These are phyloP conservation scores for Picathartes gymnocephalus DNA, from an alignment of 2,113 vertebrate genomes.

Conservation along the genomic window DNA sequence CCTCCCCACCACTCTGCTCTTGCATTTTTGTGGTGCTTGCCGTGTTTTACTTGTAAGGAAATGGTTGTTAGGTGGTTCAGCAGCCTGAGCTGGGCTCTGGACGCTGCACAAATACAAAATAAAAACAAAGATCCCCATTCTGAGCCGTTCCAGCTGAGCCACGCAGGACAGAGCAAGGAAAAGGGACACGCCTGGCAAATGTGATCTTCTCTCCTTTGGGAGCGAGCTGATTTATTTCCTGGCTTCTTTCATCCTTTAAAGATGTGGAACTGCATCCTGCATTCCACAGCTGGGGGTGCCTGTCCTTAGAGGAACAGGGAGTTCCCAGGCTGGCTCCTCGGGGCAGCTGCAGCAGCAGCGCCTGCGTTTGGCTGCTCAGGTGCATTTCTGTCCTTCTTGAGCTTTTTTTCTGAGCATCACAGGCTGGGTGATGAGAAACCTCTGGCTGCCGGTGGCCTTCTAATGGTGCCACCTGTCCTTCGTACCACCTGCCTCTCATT, in stretches of 20 bases:
- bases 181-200: neutral
- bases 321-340: fast-evolving
- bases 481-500: neutral
- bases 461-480: neutral
- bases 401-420: neutral
- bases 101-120: neutral
- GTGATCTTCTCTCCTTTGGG: neutral
- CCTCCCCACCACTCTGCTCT: fast-evolving
- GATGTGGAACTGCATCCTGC: neutral
- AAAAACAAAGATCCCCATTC: neutral
- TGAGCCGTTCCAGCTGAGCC: neutral
- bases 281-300: neutral
- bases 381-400: neutral
- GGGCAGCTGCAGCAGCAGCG: neutral
- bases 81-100: neutral
- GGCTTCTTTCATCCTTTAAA: neutral
- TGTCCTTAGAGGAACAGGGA: fast-evolving
- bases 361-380: neutral
- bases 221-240: neutral
- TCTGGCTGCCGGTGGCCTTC: neutral
- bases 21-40: neutral
- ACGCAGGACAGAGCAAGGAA: fast-evolving
- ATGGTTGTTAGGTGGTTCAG: neutral
- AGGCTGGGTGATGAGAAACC: neutral
- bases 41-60: neutral